Base-by-base conservation (phyloP, 2,113 vertebrate genomes). In the Laticauda laticaudata region DNA sequence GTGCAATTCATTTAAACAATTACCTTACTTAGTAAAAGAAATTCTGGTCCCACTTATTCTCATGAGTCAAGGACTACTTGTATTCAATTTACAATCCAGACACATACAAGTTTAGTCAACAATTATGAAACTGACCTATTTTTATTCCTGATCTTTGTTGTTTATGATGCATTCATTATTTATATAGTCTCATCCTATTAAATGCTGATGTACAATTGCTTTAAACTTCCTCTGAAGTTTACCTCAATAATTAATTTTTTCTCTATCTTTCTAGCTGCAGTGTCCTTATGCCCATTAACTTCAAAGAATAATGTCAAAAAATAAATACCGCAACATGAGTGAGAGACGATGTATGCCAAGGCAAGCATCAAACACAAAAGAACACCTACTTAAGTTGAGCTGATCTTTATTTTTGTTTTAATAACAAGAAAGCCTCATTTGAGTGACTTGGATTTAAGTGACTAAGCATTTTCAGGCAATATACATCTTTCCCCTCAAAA, bases 211-310 rank as follows among this genome's bases (percentile, higher is more conserved):
- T 89, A 86, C 10, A 91, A 87, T 92, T 92, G 59, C 23, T 59
- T 85, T 81, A 55, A 90, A 81, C 26, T 87, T 93, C 90, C 43
- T 64, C 86, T 75, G 21, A 90, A 24, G 69, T 95, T 91, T 93
- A 64, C 88, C 2, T 51, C n/a, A 51, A 11, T 55, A 26, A 94
- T 93, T 92, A 93, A 89, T 86, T 10, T 48, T 48, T 92, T 89
- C 14, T 87, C 69, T 39, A 18, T 21, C 75, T 81, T 89, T 85
- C 59, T 57, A 43, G 59, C 61, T 90, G 23, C 6, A 61, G 23
- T 86, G 75, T 93, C 55, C 86, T 94, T 92, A 93, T 92, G 86
- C 14, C 81, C 48, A 93, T 93, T 86, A 45, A 39, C 92, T 94
- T 95, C 48, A 93, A 93, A 91, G 87, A 59, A 91, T 6, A 89